Conservation (phyloP, 2,113 vertebrate genomes). For the Atrichornis clamosus region DNA sequence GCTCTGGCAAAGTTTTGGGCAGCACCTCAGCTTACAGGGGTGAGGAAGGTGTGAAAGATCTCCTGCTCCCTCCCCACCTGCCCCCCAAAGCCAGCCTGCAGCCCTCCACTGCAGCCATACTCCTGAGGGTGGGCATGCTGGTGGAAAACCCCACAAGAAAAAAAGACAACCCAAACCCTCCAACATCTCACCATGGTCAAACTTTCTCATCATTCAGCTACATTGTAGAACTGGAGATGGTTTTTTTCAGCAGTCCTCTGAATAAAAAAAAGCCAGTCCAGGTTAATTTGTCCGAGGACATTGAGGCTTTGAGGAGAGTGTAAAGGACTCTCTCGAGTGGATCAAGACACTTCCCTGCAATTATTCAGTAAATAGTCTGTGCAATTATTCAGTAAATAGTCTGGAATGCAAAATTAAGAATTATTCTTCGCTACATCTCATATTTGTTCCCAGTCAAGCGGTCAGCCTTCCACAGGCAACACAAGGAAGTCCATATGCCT, state of each 20-base stretch:
- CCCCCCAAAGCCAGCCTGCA: background rate
- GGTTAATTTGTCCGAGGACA: background rate
- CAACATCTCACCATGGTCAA: background rate
- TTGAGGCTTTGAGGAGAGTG: background rate
- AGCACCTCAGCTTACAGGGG: background rate
- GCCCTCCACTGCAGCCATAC: rapidly evolving
- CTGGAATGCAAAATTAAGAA: background rate
- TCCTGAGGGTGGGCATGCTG: background rate
- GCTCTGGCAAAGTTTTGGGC: background rate
- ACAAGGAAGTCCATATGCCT: background rate
- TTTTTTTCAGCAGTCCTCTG: background rate
- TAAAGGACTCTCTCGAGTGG: background rate
- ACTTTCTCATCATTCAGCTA: background rate
- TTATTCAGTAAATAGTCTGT: background rate
- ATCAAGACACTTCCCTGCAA: background rate
- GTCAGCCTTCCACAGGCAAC: background rate
- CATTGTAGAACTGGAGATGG: background rate
- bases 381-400: background rate
- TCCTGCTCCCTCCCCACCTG: background rate
- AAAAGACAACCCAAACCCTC: background rate
- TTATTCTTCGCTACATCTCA: background rate
- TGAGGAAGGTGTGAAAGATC: background rate
- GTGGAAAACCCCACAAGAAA: background rate
- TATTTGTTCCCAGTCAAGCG: rapidly evolving
- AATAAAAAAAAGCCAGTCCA: background rate